Evolutionary conservation across 2,888 invertebrate genomes (phyloP).

Genomic region (Acanthosepion lycidas): DNA sequence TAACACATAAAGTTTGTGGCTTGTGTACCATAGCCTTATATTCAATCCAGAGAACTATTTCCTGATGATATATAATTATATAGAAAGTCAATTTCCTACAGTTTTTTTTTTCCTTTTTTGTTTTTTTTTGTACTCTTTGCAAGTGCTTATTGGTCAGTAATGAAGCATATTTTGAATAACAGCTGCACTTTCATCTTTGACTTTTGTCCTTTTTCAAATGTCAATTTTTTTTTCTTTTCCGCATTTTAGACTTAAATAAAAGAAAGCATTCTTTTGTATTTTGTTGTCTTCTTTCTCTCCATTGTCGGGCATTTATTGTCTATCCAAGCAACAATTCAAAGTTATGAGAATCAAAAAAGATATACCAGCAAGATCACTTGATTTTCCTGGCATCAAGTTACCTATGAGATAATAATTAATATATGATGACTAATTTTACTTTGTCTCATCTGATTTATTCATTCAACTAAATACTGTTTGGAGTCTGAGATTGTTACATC

Average conservation of each 20-base stretch:
- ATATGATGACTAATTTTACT: not conserved
- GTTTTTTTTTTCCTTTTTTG: not conserved
- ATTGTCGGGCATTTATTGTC: not conserved
- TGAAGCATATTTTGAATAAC: not conserved
- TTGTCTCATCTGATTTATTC: not conserved
- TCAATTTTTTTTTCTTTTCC: not conserved
- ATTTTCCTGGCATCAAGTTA: not conserved
- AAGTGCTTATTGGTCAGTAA: not conserved
- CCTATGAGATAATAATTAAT: not conserved
- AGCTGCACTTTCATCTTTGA: not conserved
- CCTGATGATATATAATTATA: not conserved
- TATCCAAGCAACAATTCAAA: not conserved
- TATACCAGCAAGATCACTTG: not conserved
- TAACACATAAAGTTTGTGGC: too few relatives aligned
- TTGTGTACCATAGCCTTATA: too few relatives aligned
- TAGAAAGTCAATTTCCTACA: not conserved
- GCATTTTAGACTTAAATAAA: not conserved
- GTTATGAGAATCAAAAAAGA: not conserved
- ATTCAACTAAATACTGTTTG: not conserved
- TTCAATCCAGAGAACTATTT: too few relatives aligned
- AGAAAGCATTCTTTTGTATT: not conserved
- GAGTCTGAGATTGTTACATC: too few relatives aligned
- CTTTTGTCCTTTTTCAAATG: not conserved
- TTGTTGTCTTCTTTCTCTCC: not conserved
- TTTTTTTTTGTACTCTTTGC: not conserved